Evolutionary conservation across 2,888 invertebrate genomes (phyloP).

Genomic region (Pemphredon lugubris): DNA sequence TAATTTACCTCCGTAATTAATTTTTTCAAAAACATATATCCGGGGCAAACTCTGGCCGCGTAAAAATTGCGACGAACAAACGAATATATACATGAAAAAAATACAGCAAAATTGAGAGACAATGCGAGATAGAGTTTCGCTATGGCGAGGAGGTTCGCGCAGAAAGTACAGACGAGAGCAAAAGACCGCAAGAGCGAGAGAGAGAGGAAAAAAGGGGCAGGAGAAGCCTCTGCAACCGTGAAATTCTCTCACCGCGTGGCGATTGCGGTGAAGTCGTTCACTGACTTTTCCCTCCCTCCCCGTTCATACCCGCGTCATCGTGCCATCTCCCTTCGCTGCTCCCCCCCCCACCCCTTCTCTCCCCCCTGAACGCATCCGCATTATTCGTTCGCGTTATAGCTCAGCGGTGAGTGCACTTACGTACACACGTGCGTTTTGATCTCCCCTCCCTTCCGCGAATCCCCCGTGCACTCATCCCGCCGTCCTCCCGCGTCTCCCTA

Average conservation of each 20-base stretch:
- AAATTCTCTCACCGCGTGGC: constrained; percentile 59
- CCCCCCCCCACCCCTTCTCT: constrained; percentile 12
- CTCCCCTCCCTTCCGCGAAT: constrained; percentile 1
- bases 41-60: no score
- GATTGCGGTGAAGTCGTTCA: constrained; percentile 58
- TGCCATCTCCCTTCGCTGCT: constrained; percentile 2
- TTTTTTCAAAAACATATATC: no score
- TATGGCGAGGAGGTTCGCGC: no score
- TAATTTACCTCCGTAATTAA: no score
- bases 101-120: no score
- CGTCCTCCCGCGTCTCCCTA: constrained; percentile 7
- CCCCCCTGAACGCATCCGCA: constrained; percentile 50
- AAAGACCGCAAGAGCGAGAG: background rate
- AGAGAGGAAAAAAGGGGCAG: background rate
- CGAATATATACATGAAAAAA: no score
- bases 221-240: constrained; percentile 53
- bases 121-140: no score
- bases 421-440: constrained; percentile 39
- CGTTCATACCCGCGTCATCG: constrained; percentile 4
- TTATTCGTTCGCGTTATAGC: constrained; percentile 58
- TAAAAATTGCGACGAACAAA: no score
- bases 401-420: constrained; percentile 44
- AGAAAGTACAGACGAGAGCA: no score
- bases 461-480: background rate
- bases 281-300: constrained; percentile 48